Evolutionary conservation across 2,888 invertebrate species (phyloP).

Genomic region (Eulithis prunata): DNA sequence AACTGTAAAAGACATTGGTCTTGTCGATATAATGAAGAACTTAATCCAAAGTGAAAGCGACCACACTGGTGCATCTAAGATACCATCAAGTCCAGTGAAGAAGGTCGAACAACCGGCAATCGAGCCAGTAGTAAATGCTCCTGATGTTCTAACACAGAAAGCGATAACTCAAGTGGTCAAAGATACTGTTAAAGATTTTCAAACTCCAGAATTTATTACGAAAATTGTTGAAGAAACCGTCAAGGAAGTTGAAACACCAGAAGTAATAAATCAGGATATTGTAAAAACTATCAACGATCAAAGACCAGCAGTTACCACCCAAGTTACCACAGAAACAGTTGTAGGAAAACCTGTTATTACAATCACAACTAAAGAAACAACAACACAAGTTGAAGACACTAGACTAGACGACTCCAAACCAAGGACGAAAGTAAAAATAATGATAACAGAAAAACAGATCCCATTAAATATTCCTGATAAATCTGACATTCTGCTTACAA

Average conservation of each 20-base stretch:
- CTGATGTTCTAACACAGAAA: slow-evolving; percentile 3
- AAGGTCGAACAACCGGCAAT: slow-evolving; percentile 15
- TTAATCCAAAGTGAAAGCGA: slow-evolving; percentile 56
- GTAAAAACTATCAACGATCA: too few species aligned
- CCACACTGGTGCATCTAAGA: slow-evolving; percentile 46
- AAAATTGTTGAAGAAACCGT: background rate
- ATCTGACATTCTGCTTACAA: slow-evolving; percentile 2
- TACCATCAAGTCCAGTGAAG: slow-evolving; percentile 31
- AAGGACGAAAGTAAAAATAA: slow-evolving; percentile 21
- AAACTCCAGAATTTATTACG: background rate
- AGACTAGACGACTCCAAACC: slow-evolving; percentile 9
- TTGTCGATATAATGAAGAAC: slow-evolving; percentile 49
- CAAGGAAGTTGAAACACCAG: slow-evolving; percentile 9
- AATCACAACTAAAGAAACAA: slow-evolving; percentile 11
- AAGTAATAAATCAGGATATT: background rate
- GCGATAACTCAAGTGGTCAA: background rate
- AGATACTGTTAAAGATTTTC: slow-evolving; percentile 4
- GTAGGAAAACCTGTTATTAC: background rate
- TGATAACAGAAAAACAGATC: slow-evolving; percentile 19
- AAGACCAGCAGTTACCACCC: background rate
- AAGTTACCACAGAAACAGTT: background rate
- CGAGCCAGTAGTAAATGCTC: slow-evolving; percentile 5
- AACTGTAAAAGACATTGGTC: slow-evolving; percentile 38
- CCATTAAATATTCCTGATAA: slow-evolving; percentile 14
- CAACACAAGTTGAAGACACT: slow-evolving; percentile 16